phyloP scores from a whole-genome alignment of 2,888 invertebrate species.

The Drymonia ruficornis region DNA sequence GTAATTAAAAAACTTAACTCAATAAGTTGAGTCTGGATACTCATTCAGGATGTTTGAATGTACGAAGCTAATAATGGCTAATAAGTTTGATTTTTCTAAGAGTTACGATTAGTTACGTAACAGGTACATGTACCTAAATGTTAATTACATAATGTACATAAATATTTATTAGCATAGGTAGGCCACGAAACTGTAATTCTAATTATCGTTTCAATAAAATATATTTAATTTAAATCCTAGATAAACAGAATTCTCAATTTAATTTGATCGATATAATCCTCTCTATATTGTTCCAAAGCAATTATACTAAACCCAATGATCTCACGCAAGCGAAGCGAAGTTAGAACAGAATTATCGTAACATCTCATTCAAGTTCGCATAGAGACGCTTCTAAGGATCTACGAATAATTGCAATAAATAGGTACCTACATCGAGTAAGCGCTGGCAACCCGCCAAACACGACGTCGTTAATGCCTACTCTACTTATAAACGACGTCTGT shows the following conservation, averaged over 20 bases:
- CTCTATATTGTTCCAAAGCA: not conserved
- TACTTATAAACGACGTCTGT: conserved; percentile 49
- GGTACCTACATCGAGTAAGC: conserved; percentile 44
- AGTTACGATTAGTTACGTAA: no score
- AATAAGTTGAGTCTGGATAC: conserved; percentile 9
- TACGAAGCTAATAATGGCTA: not conserved
- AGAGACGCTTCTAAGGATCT: conserved; percentile 46
- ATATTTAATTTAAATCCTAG: not conserved
- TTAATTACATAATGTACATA: no score
- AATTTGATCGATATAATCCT: not conserved
- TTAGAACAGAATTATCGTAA: conserved; percentile 34
- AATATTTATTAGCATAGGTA: no score
- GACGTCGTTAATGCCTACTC: conserved; percentile 52
- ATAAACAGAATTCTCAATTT: not conserved
- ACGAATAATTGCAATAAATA: conserved; percentile 68
- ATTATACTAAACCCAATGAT: conserved; percentile 20
- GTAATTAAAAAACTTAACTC: conserved; percentile 17
- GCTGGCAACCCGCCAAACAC: conserved; percentile 58
- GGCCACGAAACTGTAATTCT: no score
- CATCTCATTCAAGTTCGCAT: conserved; percentile 45
- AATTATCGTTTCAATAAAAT: not conserved
- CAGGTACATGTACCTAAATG: no score
- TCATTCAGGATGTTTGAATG: not conserved
- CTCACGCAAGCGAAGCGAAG: conserved; percentile 14
- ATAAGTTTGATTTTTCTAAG: no score